A percentile compares a stretch with the other conserved stretches of the same genome.
These are phyloP conservation scores for Chaetophractus vellerosus DNA, from an alignment of 2,797 vertebrate species.

Conservation along the genomic window DNA sequence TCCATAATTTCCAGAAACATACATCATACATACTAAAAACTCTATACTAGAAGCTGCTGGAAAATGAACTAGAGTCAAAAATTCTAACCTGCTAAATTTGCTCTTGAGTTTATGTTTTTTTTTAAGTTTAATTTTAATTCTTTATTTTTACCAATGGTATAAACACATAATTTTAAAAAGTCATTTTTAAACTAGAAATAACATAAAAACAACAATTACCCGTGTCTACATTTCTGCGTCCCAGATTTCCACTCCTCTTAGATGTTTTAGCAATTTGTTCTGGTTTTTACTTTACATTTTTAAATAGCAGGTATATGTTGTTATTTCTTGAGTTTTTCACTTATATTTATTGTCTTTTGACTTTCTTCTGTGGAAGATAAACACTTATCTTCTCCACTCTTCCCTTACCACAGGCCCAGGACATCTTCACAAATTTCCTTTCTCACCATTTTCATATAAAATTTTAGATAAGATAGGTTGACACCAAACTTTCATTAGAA, in stretches of 20 bases:
- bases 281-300: conserved; percentile 27
- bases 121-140: conserved; percentile 35
- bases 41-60: not conserved
- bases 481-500: not conserved
- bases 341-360: not conserved
- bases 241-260: not conserved
- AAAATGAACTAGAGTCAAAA: conserved; percentile 30
- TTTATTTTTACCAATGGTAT: not conserved
- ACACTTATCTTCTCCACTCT: not conserved
- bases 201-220: not conserved
- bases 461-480: no score
- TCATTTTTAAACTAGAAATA: not conserved
- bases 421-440: not conserved
- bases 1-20: conserved; percentile 26
- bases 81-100: conserved; percentile 6
- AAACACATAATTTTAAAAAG: not conserved
- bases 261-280: not conserved
- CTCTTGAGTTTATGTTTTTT: not conserved
- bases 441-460: not conserved
- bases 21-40: conserved; percentile 28
- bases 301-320: not conserved
- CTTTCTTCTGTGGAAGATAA: not conserved
- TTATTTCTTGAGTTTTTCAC: conserved; percentile 25
- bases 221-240: not conserved
- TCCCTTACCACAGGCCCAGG: not conserved